phyloP scores from a whole-genome alignment of 2,888 invertebrate genomes.

The Exocentrus adspersus region DNA sequence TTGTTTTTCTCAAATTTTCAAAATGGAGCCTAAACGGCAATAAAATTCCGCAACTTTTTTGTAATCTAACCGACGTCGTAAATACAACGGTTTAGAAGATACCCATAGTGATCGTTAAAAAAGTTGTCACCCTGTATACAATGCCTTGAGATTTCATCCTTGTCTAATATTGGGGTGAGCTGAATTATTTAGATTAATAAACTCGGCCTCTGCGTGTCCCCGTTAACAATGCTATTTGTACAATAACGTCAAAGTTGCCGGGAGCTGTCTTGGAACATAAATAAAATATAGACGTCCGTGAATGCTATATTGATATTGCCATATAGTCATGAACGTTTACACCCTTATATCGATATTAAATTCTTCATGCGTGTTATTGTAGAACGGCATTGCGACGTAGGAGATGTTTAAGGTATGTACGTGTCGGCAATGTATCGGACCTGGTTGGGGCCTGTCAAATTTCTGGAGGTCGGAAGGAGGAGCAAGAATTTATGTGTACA shows the following conservation, averaged over 20 bases:
- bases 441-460: slow-evolving; percentile 27
- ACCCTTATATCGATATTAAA: slow-evolving; percentile 47
- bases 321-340: slow-evolving; percentile 28
- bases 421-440: slow-evolving; percentile 44
- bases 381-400: slow-evolving; percentile 44
- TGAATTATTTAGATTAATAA: not conserved
- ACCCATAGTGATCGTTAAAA: too few species aligned
- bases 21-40: too few species aligned
- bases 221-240: slow-evolving; percentile 15
- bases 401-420: slow-evolving; percentile 49
- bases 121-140: too few species aligned
- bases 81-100: too few species aligned
- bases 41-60: too few species aligned
- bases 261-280: slow-evolving; percentile 7
- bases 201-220: not conserved
- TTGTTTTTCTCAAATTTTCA: too few species aligned
- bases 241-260: slow-evolving; percentile 10
- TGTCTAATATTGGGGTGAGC: not conserved
- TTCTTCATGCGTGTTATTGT: slow-evolving; percentile 51
- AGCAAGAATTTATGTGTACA: slow-evolving; percentile 10
- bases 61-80: too few species aligned
- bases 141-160: too few species aligned
- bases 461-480: slow-evolving; percentile 15
- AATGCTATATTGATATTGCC: slow-evolving; percentile 29
- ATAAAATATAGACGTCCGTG: slow-evolving; percentile 21